phyloP scores from a whole-genome alignment of 2,888 invertebrate species.

The Trypoxylon attenuatum region DNA sequence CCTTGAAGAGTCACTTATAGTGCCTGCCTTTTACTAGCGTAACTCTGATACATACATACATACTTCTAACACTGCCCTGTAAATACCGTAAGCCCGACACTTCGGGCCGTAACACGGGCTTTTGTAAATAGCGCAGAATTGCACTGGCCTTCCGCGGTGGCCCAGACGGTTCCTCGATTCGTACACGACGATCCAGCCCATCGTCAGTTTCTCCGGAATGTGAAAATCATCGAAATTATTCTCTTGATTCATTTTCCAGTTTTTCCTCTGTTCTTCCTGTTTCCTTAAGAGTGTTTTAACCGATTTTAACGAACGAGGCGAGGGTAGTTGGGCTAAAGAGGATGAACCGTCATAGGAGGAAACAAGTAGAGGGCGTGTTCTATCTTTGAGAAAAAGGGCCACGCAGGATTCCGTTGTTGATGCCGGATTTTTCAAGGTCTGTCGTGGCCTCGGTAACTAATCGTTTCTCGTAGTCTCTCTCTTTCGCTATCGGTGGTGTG shows the following conservation, averaged over 20 bases:
- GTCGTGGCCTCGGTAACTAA: not conserved
- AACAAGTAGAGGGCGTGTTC: constrained; percentile 8
- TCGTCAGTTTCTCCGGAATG: not conserved
- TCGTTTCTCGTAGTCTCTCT: too few relatives aligned
- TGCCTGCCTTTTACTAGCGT: constrained; percentile 62
- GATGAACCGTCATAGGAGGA: too few relatives aligned
- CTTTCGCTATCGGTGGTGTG: not conserved
- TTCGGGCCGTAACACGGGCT: constrained; percentile 24
- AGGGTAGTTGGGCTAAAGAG: constrained; percentile 3
- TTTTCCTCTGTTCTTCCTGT: not conserved
- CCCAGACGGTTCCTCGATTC: too few relatives aligned
- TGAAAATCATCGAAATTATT: not conserved
- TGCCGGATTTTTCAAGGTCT: constrained; percentile 14
- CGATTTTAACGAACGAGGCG: not conserved
- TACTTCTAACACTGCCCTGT: constrained; percentile 68
- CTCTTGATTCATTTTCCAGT: not conserved
- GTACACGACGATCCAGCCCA: too few relatives aligned
- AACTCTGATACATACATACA: too few relatives aligned
- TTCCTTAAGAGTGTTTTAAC: not conserved
- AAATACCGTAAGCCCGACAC: constrained; percentile 52
- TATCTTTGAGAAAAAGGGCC: too few relatives aligned
- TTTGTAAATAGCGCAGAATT: constrained; percentile 23
- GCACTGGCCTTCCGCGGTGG: constrained; percentile 25
- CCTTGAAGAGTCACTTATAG: constrained; percentile 61
- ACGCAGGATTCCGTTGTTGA: not conserved